phyloP scores from a whole-genome alignment of 2,113 vertebrate genomes.

The Mormyrus iriodes region DNA sequence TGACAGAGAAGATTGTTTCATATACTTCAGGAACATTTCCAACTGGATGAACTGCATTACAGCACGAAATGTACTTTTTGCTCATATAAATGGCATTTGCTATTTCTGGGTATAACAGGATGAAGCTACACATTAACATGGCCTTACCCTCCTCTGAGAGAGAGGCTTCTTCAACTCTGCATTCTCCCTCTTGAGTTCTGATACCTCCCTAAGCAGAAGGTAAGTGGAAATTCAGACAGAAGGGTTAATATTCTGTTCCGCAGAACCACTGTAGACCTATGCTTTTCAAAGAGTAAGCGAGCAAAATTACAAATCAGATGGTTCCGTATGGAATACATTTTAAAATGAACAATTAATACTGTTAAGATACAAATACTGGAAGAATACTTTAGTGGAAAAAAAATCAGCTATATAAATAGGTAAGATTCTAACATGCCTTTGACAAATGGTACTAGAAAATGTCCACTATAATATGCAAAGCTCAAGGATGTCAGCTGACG shows the following conservation, averaged over 20 bases:
- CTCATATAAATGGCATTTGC: not conserved
- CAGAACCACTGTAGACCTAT: not conserved
- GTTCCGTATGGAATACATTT: not conserved
- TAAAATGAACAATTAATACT: not conserved
- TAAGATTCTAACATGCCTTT: not conserved
- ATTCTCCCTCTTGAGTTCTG: constrained; percentile 63
- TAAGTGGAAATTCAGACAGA: constrained; percentile 6
- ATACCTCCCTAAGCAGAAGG: constrained; percentile 58
- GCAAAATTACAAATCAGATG: not conserved
- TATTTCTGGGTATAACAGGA: not conserved
- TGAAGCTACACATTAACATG: not conserved
- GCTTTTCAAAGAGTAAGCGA: not conserved
- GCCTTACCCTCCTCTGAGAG: constrained; percentile 65
- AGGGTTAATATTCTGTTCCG: not conserved
- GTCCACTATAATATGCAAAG: not conserved
- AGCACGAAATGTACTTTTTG: not conserved
- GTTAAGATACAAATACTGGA: not conserved
- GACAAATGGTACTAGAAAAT: not conserved
- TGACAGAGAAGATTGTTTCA: constrained; percentile 30
- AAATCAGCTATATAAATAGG: not conserved
- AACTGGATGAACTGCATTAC: not conserved
- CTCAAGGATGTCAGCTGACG: not conserved
- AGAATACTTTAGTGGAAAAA: not conserved
- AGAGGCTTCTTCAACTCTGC: constrained; percentile 71
- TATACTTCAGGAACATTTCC: not conserved